phyloP scores from a whole-genome alignment of 2,888 invertebrate genomes.

The Dorcus parallelipipedus region DNA sequence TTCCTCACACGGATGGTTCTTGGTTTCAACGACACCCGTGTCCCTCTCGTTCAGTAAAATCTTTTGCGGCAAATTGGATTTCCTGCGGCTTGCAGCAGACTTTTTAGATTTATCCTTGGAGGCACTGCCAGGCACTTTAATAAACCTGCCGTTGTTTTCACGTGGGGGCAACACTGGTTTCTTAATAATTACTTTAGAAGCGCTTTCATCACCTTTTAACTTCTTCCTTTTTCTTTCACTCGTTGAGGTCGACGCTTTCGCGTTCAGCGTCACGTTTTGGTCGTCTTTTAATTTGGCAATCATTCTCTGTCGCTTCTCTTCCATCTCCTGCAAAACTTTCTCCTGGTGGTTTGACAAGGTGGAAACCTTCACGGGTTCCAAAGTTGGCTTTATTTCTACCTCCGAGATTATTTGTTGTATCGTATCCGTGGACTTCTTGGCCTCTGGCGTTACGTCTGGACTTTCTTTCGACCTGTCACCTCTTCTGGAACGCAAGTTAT shows the following conservation, averaged over 20 bases:
- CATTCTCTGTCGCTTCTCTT: constrained; percentile 35
- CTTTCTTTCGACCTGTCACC: neutral
- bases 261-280: neutral
- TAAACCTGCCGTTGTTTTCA: neutral
- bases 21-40: neutral
- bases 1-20: neutral
- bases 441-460: neutral
- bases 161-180: neutral
- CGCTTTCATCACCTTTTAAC: neutral
- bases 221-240: no score
- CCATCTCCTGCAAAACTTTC: constrained; percentile 31
- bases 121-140: neutral
- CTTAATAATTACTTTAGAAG: neutral
- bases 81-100: constrained; percentile 3
- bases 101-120: constrained; percentile 9
- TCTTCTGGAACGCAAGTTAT: neutral
- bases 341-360: constrained; percentile 1
- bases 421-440: neutral
- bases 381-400: constrained; percentile 1
- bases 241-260: no score
- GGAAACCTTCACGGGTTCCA: neutral
- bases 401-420: constrained; percentile 3
- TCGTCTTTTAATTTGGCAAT: constrained; percentile 26
- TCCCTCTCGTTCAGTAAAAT: neutral
- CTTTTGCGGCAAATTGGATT: constrained; percentile 5